Percentiles rank a stretch among this genome's conserved stretches.
Evolutionary conservation across 2,888 invertebrate species (phyloP).

Genomic region (Drosophila subsilvestris): DNA sequence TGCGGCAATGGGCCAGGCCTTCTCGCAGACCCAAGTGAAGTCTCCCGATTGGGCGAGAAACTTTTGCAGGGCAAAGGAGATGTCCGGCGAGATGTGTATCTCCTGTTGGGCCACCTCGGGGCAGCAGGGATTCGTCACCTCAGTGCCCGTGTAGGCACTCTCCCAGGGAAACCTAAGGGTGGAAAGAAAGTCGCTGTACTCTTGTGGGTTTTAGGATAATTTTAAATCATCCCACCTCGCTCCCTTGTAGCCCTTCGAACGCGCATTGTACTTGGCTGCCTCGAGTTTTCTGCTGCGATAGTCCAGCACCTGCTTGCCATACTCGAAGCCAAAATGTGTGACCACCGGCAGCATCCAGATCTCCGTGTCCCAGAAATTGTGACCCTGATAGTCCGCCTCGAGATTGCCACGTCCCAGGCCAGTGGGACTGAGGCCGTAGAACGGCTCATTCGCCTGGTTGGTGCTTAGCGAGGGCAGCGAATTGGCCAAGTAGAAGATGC

Average conservation of each 20-base stretch:
- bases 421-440: slow-evolving; percentile 86
- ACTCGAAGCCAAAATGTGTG: slow-evolving; percentile 85
- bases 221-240: slow-evolving; percentile 72
- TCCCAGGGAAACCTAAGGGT: slow-evolving; percentile 86
- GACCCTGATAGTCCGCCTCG: slow-evolving; percentile 85
- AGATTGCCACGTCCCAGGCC: slow-evolving; percentile 85
- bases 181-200: background rate
- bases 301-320: slow-evolving; percentile 85
- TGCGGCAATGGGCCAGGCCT: slow-evolving; percentile 86
- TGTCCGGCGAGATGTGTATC: slow-evolving; percentile 87
- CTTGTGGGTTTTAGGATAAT: background rate
- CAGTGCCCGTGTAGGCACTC: slow-evolving; percentile 87
- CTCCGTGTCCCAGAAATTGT: slow-evolving; percentile 88
- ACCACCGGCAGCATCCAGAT: slow-evolving; percentile 87
- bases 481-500: slow-evolving; percentile 86
- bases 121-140: slow-evolving; percentile 87
- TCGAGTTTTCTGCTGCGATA: slow-evolving; percentile 85
- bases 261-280: slow-evolving; percentile 85
- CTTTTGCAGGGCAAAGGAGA: slow-evolving; percentile 85
- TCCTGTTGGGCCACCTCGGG: slow-evolving; percentile 86
- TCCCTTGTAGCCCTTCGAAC: slow-evolving; percentile 85
- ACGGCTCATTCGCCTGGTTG: slow-evolving; percentile 84
- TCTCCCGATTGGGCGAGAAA: slow-evolving; percentile 75
- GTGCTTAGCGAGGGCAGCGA: slow-evolving; percentile 85
- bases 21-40: slow-evolving; percentile 78